Conservation (phyloP, 1,140 invertebrate genomes). For the Cylas formicarius region DNA sequence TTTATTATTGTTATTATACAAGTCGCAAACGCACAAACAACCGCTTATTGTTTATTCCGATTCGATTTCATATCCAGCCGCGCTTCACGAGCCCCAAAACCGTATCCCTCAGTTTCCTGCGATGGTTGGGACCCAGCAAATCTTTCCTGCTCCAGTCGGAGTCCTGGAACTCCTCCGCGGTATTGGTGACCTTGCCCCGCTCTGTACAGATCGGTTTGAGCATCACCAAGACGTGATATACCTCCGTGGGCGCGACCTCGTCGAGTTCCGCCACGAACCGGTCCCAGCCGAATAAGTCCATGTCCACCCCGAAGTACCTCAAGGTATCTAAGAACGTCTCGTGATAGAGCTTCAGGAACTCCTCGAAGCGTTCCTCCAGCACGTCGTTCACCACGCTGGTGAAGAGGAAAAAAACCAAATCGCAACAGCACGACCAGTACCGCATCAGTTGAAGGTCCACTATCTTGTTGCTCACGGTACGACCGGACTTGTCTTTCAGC, state of each 20-base stretch:
- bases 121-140: slow-evolving; percentile 36
- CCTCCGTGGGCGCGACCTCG: slow-evolving; percentile 31
- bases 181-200: slow-evolving; percentile 37
- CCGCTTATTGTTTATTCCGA: too few species aligned
- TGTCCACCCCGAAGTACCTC: slow-evolving; percentile 30
- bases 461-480: slow-evolving; percentile 48
- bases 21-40: too few species aligned
- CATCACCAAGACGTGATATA: slow-evolving; percentile 39
- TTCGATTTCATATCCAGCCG: slow-evolving; percentile 32
- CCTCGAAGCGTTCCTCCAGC: slow-evolving; percentile 42
- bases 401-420: slow-evolving; percentile 53
- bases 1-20: too few species aligned
- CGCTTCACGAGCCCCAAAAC: slow-evolving; percentile 33
- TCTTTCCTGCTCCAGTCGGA: slow-evolving; percentile 38
- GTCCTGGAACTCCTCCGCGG: slow-evolving; percentile 34
- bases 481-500: slow-evolving; percentile 25
- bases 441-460: slow-evolving; percentile 56
- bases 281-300: slow-evolving; percentile 31
- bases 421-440: slow-evolving; percentile 46
- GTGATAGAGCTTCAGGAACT: slow-evolving; percentile 48
- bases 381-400: slow-evolving; percentile 45
- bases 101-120: slow-evolving; percentile 35
- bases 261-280: slow-evolving; percentile 35
- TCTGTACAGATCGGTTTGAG: slow-evolving; percentile 40
- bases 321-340: slow-evolving; percentile 42